Evolutionary conservation across 2,888 invertebrate genomes (phyloP).

Genomic region (Priocnemis perturbator): DNA sequence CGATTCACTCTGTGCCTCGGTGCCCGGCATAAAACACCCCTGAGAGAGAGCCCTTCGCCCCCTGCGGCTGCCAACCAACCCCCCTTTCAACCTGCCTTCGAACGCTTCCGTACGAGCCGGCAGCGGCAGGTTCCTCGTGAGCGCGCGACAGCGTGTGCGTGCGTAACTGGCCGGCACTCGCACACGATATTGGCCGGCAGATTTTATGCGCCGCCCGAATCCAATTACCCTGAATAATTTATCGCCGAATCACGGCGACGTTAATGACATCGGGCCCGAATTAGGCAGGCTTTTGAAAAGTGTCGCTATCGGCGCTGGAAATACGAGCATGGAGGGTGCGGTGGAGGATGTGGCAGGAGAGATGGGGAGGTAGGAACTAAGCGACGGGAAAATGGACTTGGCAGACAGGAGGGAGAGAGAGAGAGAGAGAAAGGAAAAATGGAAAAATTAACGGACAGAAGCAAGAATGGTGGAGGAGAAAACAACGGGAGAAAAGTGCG

Average conservation of each 20-base stretch:
- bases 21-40: constrained; percentile 38
- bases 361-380: constrained; percentile 3
- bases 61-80: background rate
- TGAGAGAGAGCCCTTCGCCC: constrained; percentile 29
- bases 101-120: background rate
- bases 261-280: constrained; percentile 59
- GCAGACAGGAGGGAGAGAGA: background rate
- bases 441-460: too few species aligned
- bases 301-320: constrained; percentile 26
- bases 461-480: too few species aligned
- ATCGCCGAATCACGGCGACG: constrained; percentile 61
- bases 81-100: background rate
- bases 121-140: background rate
- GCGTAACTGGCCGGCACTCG: background rate
- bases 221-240: constrained; percentile 67
- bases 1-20: constrained; percentile 38
- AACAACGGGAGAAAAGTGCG: too few species aligned
- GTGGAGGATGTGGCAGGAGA: background rate
- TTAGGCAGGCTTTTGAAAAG: constrained; percentile 55
- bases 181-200: constrained; percentile 48
- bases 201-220: constrained; percentile 59
- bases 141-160: background rate
- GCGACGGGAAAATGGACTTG: too few species aligned
- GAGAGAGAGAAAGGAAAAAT: background rate
- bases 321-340: constrained; percentile 9